These are phyloP conservation scores for Cetonia aurata DNA, from an alignment of 2,888 invertebrate genomes.

Conservation along the genomic window DNA sequence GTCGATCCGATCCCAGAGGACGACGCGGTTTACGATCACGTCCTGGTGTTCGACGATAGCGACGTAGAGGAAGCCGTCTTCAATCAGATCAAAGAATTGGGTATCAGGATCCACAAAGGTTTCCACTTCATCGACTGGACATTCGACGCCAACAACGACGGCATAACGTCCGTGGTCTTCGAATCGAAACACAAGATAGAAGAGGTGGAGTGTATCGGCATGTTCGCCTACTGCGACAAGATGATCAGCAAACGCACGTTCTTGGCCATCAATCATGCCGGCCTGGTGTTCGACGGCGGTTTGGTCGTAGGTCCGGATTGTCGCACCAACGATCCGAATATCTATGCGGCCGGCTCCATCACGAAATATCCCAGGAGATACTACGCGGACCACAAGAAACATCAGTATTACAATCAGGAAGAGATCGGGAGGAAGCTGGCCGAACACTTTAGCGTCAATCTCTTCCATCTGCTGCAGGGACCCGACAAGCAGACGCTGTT, in stretches of 20 bases:
- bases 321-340: constrained; percentile 71
- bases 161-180: constrained; percentile 64
- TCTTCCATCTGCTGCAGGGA: constrained; percentile 40
- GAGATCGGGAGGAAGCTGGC: constrained; percentile 41
- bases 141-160: constrained; percentile 50
- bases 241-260: constrained; percentile 57
- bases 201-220: constrained; percentile 57
- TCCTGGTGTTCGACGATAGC: constrained; percentile 33
- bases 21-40: constrained; percentile 47
- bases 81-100: constrained; percentile 52
- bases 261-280: constrained; percentile 67
- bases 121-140: constrained; percentile 60
- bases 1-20: constrained; percentile 59
- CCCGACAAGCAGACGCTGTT: constrained; percentile 8
- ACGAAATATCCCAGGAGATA: constrained; percentile 71
- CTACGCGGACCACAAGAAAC: constrained; percentile 66
- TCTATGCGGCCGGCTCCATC: constrained; percentile 73
- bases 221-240: constrained; percentile 60
- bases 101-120: constrained; percentile 56
- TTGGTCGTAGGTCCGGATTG: constrained; percentile 71
- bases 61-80: constrained; percentile 57
- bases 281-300: constrained; percentile 72
- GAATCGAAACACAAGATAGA: constrained; percentile 53
- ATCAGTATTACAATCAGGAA: constrained; percentile 59
- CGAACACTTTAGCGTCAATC: constrained; percentile 13